phyloP scores from a whole-genome alignment of 2,113 vertebrate species.

The Sciurus niger region DNA sequence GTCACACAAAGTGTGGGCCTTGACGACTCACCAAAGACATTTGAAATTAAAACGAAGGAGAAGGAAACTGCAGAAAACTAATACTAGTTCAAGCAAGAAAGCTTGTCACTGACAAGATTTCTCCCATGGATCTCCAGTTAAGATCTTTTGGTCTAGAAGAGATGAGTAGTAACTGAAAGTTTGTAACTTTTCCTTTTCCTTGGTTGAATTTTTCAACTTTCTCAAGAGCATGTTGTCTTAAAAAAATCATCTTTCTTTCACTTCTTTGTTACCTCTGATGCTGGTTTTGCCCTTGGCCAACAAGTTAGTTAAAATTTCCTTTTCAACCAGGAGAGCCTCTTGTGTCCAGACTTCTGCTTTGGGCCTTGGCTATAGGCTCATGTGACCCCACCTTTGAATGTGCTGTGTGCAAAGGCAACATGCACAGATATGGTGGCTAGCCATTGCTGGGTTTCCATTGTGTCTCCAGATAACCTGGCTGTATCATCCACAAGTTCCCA shows the following conservation, averaged over 20 bases:
- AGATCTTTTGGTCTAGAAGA: not conserved
- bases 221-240: not conserved
- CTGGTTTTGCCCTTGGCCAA: not conserved
- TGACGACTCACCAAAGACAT: not conserved
- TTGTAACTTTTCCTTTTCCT: conserved; percentile 6
- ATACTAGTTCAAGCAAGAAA: not conserved
- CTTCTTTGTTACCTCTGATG: not conserved
- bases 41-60: not conserved
- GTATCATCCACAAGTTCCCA: conserved; percentile 58
- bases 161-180: not conserved
- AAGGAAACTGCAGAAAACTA: not conserved
- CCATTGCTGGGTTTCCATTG: not conserved
- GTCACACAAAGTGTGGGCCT: not conserved
- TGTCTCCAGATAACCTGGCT: conserved; percentile 8
- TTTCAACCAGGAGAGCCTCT: not conserved
- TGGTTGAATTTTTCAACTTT: conserved; percentile 12
- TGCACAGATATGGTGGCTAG: not conserved
- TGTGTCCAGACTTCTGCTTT: not conserved
- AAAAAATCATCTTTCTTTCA: conserved; percentile 8
- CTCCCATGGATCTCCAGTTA: not conserved
- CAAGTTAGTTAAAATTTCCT: not conserved
- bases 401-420: not conserved
- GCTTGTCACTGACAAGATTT: not conserved
- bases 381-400: rapidly evolving
- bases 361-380: not conserved